Base-by-base conservation (phyloP, 2,797 vertebrate genomes). In the Danio tinwini region DNA sequence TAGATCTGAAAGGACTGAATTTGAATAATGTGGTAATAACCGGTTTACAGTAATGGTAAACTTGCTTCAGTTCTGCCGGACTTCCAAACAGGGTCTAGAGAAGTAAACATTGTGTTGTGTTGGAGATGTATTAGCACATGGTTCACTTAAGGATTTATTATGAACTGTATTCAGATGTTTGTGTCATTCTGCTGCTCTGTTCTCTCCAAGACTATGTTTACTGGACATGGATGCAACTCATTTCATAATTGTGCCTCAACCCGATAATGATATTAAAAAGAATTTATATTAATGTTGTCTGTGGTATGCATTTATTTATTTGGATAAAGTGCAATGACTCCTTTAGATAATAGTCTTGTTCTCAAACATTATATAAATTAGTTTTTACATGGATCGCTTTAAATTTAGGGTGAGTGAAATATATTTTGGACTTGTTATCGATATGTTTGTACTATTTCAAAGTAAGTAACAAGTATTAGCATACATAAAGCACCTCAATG, bases 1-100 rank as follows among this genome's bases (percentile, higher is more conserved):
- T 71, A 74, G 10, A 62, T 82, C 17, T 45, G 39, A 76, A 83
- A 80, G 62, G 44, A 59, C 19, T 71, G 5, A 65, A 39, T 63
- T 76, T 62, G 47, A 63, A 69, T 74, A 50, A 63, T 61, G 71
- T 81, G 77, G 55, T 29, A 73, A 47, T 78, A 12, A 42, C 52
- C 49, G 29, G 55, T 78, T 78, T 78, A 59, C 64, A 50, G n/a
- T 19, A 5, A 45, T 17, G 17, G 42, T 13, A 59, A 58, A 21
- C 40, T 73, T 8, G 0, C 19, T 72, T 45, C 19, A 21, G 12
- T 56, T 58, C 49, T 55, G 12, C 9, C 72, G 52, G 42, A 44
- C 42, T 72, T 45, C 69, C 39, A 58, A 4, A 55, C 52, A 72
- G n/a, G 12, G 17, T 56, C 39, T 44, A 44, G 52, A 7, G 69